Evolutionary conservation across 2,113 vertebrate species (phyloP), one percentile per base, ranked within the genome.

Genomic region (Passer montanus): DNA sequence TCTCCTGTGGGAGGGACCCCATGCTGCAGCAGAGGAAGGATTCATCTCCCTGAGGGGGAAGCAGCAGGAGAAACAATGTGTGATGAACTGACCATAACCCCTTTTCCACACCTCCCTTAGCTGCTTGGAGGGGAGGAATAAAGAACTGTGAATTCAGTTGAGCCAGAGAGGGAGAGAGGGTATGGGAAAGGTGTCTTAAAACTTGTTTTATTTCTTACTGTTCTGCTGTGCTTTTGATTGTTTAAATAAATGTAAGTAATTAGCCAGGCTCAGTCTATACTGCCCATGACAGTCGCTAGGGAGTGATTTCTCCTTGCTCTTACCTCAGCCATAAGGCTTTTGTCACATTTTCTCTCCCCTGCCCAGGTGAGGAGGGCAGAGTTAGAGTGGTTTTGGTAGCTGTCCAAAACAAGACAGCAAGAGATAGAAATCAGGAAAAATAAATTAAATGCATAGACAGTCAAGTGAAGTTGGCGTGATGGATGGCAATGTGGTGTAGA

Each of bases 71-170:
- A 44, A 81, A 33, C 31, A 58, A 27, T 4, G 37, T 0, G 1
- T 33, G 33, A 33, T 59, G 68, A 67, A 39, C 8, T 33, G 50
- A 66, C 15, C 1, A 2, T 35, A 64, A 56, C 2, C 1, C 14
- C 10, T 10, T 10, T 35, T 50, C 44, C 18, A 27, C 44, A 50
- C 17, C 39, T 81, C 37, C 50, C 59, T 59, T 37, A 67, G 33
- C 23, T 0, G 0, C 23, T 58, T 52, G 31, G 15, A 44, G 18
- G 7, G 12, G 20, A 39, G 3, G 13, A 59, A 35, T 30, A 39
- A 37, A 59, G 28, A 67, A n/a, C 22, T 37, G 5, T n/a, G 8
- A 44, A 39, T 39, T 14, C n/a, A 58, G 7, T 50, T 35, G 50
- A 66, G 17, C 31, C 9, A 81, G 28, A 22, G 23, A 52, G 41